Percentiles rank a stretch among this genome's conserved stretches.
Evolutionary conservation across 1,140 invertebrate species (phyloP).

Genomic region (Physella acuta): DNA sequence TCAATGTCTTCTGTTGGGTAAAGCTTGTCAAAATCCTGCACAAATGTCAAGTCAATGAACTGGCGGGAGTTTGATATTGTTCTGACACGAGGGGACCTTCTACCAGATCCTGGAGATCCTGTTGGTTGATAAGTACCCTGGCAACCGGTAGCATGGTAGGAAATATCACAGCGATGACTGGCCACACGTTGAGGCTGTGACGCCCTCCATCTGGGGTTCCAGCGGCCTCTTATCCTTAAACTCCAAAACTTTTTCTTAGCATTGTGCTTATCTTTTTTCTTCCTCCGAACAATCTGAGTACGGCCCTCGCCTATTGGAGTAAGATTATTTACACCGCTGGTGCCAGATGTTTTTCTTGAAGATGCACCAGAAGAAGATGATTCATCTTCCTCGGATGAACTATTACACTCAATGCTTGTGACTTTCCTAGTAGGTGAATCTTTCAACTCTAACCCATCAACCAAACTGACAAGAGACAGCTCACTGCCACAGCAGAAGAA

Average conservation of each 20-base stretch:
- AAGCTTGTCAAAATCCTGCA: conserved; percentile 39
- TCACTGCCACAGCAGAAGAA: conserved; percentile 57
- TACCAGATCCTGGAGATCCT: conserved; percentile 9
- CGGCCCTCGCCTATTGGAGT: conserved; percentile 2
- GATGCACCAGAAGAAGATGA: neutral
- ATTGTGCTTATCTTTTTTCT: conserved; percentile 30
- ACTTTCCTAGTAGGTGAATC: neutral
- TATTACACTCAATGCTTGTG: neutral
- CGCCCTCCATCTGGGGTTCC: conserved; percentile 24
- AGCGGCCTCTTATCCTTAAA: conserved; percentile 38
- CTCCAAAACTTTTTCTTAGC: conserved; percentile 48
- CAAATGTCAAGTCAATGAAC: conserved; percentile 22
- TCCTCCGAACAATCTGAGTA: conserved; percentile 20
- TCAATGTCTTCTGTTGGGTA: conserved; percentile 71
- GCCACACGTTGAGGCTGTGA: neutral
- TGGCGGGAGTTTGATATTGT: neutral
- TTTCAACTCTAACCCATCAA: conserved; percentile 31
- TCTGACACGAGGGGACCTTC: conserved; percentile 29
- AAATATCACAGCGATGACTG: conserved; percentile 18
- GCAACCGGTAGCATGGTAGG: neutral
- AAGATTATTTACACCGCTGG: neutral
- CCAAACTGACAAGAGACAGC: conserved; percentile 47
- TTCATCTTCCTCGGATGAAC: conserved; percentile 17
- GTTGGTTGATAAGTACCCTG: conserved; percentile 1
- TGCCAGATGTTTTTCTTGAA: neutral